Evolutionary conservation across 2,888 invertebrate species (phyloP).

Genomic region (Eudemis profundana): DNA sequence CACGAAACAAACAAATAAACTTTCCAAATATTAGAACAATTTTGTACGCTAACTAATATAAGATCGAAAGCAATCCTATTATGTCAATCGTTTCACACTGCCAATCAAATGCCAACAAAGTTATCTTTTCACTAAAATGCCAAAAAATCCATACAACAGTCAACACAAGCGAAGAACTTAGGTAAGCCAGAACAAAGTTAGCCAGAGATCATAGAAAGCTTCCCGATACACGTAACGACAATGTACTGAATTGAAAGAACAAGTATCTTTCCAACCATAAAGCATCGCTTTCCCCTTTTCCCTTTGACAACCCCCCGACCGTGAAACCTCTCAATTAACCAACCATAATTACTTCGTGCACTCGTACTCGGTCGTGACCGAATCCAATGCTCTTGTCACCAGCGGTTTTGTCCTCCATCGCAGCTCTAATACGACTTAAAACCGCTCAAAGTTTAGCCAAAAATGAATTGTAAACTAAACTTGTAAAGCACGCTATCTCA

Average conservation of each 20-base stretch:
- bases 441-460: conserved; percentile 46
- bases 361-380: conserved; percentile 56
- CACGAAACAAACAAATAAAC: too few species aligned
- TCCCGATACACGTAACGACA: neutral
- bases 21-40: too few species aligned
- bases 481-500: conserved; percentile 48
- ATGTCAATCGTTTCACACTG: too few species aligned
- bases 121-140: too few species aligned
- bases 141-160: too few species aligned
- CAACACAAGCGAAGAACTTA: neutral
- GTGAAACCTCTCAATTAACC: conserved; percentile 66
- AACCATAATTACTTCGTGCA: conserved; percentile 59
- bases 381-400: conserved; percentile 57
- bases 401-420: conserved; percentile 51
- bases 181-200: neutral
- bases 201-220: neutral
- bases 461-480: conserved; percentile 49
- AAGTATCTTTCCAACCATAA: conserved; percentile 38
- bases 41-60: too few species aligned
- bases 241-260: conserved; percentile 2
- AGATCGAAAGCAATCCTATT: too few species aligned
- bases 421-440: conserved; percentile 43
- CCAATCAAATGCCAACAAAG: too few species aligned
- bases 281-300: conserved; percentile 47
- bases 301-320: conserved; percentile 46